These are phyloP conservation scores for Arion vulgaris DNA, from an alignment of 1,140 invertebrate species.

Conservation along the genomic window DNA sequence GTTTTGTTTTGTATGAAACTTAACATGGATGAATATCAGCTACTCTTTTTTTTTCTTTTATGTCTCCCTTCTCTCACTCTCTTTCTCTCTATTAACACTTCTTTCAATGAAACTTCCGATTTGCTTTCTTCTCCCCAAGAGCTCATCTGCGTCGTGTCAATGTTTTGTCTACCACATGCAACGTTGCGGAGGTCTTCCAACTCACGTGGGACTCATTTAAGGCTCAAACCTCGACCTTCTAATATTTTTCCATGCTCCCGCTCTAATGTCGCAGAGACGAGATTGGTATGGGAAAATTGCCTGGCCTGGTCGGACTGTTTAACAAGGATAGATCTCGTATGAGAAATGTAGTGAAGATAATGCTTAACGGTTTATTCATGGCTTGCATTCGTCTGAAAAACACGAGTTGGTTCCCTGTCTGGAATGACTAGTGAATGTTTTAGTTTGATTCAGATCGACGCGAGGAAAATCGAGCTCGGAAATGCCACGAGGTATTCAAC, in stretches of 20 bases:
- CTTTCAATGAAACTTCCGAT: background rate
- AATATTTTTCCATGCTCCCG: constrained; percentile 20
- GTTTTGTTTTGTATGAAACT: no score
- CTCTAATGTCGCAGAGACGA: constrained; percentile 29
- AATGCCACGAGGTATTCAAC: background rate
- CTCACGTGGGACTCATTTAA: constrained; percentile 34
- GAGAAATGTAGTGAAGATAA: constrained; percentile 18
- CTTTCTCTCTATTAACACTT: background rate
- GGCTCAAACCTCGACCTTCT: constrained; percentile 27
- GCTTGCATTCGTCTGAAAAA: background rate
- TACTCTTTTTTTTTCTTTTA: no score
- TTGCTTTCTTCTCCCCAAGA: background rate
- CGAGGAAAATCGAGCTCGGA: background rate
- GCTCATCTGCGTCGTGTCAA: background rate
- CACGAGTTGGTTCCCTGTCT: no score
- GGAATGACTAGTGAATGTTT: no score
- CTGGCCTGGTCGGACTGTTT: constrained; percentile 19
- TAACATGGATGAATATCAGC: no score
- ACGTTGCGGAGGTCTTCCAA: constrained; percentile 29
- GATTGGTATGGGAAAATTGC: constrained; percentile 33
- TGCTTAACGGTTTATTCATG: constrained; percentile 9
- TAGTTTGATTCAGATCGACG: background rate
- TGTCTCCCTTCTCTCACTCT: no score
- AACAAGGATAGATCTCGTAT: constrained; percentile 9
- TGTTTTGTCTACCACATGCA: constrained; percentile 26